phyloP scores from a whole-genome alignment of 1,140 invertebrate genomes.

The Cephus cinctus region DNA sequence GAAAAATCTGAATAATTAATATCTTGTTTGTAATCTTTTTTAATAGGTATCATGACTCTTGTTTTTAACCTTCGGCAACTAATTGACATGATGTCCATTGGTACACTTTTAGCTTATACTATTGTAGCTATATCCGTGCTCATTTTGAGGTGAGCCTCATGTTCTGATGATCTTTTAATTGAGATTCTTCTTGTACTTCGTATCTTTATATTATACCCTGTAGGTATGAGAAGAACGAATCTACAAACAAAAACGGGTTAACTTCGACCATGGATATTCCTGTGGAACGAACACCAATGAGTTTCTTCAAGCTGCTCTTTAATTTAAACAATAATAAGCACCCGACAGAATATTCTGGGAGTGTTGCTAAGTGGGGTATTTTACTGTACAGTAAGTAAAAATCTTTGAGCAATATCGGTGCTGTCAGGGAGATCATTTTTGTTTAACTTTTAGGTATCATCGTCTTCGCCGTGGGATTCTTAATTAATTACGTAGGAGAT shows the following conservation, averaged over 20 bases:
- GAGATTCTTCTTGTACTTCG: too few relatives aligned
- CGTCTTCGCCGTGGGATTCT: constrained; percentile 31
- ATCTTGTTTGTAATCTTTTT: constrained; percentile 14
- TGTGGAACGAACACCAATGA: constrained; percentile 24
- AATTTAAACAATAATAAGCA: constrained; percentile 63
- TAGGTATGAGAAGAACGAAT: too few relatives aligned
- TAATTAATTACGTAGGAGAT: constrained; percentile 29
- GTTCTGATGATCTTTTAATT: background rate
- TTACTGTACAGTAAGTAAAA: constrained; percentile 58
- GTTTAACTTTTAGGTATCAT: constrained; percentile 35
- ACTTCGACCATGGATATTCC: constrained; percentile 11
- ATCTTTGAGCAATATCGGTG: constrained; percentile 32
- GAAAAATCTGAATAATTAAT: background rate
- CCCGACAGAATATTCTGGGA: constrained; percentile 59
- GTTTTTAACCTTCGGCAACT: constrained; percentile 85
- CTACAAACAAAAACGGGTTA: background rate
- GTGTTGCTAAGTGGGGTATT: constrained; percentile 61
- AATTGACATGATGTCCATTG: constrained; percentile 95
- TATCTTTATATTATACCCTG: too few relatives aligned
- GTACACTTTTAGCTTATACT: constrained; percentile 89
- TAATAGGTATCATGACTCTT: constrained; percentile 77
- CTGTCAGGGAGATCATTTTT: constrained; percentile 29
- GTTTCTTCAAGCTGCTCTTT: constrained; percentile 49
- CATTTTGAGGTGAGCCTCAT: constrained; percentile 67
- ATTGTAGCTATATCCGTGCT: constrained; percentile 88